A percentile compares a stretch with the other conserved stretches of the same genome.
Evolutionary conservation across 2,888 invertebrate species (phyloP).

Genomic region (Blastobasis adustella): DNA sequence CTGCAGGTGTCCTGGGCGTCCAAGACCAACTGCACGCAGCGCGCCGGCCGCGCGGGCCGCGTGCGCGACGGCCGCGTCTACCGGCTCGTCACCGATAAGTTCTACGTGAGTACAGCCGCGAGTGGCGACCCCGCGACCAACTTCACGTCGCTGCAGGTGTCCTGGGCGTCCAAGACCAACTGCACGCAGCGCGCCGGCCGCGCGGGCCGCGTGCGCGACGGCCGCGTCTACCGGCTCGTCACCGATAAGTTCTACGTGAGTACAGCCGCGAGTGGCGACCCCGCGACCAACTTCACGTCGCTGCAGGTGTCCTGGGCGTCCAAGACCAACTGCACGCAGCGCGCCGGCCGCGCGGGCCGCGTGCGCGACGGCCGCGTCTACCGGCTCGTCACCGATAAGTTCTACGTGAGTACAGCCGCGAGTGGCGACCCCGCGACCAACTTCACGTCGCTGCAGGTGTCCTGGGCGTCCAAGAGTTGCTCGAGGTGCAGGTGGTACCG

Average conservation of each 20-base stretch:
- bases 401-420: slow-evolving; percentile 83
- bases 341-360: slow-evolving; percentile 93
- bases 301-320: slow-evolving; percentile 92
- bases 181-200: slow-evolving; percentile 89
- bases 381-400: slow-evolving; percentile 80
- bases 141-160: slow-evolving; percentile 83
- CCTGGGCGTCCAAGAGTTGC: slow-evolving; percentile 90
- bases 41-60: slow-evolving; percentile 93
- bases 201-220: slow-evolving; percentile 90
- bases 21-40: slow-evolving; percentile 90
- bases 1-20: slow-evolving; percentile 92
- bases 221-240: slow-evolving; percentile 89
- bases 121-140: slow-evolving; percentile 80
- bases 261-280: slow-evolving; percentile 81
- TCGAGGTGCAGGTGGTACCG: slow-evolving; percentile 34
- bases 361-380: slow-evolving; percentile 91
- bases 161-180: slow-evolving; percentile 92
- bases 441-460: slow-evolving; percentile 83
- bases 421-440: slow-evolving; percentile 92
- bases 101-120: background rate
- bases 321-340: slow-evolving; percentile 90
- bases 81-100: slow-evolving; percentile 80
- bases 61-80: slow-evolving; percentile 90
- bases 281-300: slow-evolving; percentile 84
- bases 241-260: slow-evolving; percentile 77